Base-by-base conservation (phyloP, 2,888 invertebrate genomes). In the Drosophila monieri region DNA sequence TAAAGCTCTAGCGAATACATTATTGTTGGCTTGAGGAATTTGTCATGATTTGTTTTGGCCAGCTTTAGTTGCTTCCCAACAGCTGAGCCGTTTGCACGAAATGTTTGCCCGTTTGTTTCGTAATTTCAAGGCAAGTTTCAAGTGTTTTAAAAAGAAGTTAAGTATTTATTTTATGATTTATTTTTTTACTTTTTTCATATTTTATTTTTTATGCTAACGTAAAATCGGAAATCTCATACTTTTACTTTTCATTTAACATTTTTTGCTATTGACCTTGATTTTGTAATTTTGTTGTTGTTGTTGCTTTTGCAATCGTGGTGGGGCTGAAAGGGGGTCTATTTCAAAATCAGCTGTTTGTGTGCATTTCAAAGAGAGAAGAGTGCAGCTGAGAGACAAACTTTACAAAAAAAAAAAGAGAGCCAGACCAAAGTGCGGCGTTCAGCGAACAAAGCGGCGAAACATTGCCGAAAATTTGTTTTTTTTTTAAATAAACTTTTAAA, bases 41-140 rank as follows among this genome's bases (percentile, higher is more conserved):
- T 18, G 47, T 27, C 6, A n/a, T 23, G 41, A 14, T 73, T 68
- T 71, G 75, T 76, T 81, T 68, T 81, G 85, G 76, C 79, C 76
- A 73, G 47, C 49, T 65, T 87, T 60, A 81, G 80, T 87, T 70
- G 74, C 66, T 60, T 52, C 49, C 37, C 78, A 81, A 72, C 85
- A 59, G 52, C 39, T 55, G 68, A 76, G 73, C 61, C 53, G 54
- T n/a, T 66, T 58, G 52, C 62, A 62, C 58, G 75, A 76, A 72
- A 84, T 89, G 78, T 89, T 90, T 56, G 66, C 85, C 53, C 89
- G 90, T 52, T 66, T 89, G 56, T 89, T 90, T 77, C 75, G 77
- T 67, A 78, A 80, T 58, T 87, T 88, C 76, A 88, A 85, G 88
- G 89, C 90, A 90, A 89, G 79, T 66, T 18, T 55, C 39, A 37